These are phyloP conservation scores for Rhingia campestris DNA, from an alignment of 2,888 invertebrate species.

Conservation along the genomic window DNA sequence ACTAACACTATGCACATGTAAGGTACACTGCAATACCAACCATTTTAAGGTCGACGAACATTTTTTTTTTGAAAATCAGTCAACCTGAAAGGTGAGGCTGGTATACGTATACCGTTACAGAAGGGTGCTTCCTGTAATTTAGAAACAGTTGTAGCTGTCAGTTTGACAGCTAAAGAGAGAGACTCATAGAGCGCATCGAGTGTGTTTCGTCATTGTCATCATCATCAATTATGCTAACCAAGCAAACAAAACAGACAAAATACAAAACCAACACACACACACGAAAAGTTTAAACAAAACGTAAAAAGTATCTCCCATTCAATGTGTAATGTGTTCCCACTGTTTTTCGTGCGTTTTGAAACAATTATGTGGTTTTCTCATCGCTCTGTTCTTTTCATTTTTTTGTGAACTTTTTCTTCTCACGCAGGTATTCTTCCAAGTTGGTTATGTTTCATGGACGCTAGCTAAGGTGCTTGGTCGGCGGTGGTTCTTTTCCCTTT, in stretches of 20 bases:
- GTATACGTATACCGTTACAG: slow-evolving; percentile 18
- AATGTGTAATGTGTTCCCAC: slow-evolving; percentile 18
- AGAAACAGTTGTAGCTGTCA: slow-evolving; percentile 26
- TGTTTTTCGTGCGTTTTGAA: slow-evolving; percentile 32
- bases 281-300: slow-evolving; percentile 47
- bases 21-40: too few relatives aligned
- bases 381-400: slow-evolving; percentile 13
- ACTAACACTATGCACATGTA: too few relatives aligned
- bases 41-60: slow-evolving; percentile 21
- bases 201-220: slow-evolving; percentile 13
- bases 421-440: slow-evolving; percentile 50
- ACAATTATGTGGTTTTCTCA: slow-evolving; percentile 40
- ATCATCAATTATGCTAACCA: slow-evolving; percentile 39
- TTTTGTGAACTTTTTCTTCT: slow-evolving; percentile 33
- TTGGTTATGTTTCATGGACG: not conserved
- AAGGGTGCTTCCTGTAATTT: slow-evolving; percentile 58
- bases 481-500: slow-evolving; percentile 21
- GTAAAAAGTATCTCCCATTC: slow-evolving; percentile 19
- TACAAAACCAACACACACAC: slow-evolving; percentile 36
- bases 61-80: slow-evolving; percentile 37
- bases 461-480: not conserved
- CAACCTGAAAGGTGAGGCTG: slow-evolving; percentile 61
- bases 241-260: slow-evolving; percentile 55
- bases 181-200: slow-evolving; percentile 40
- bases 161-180: slow-evolving; percentile 33